Conservation (phyloP, 2,888 invertebrate genomes). For the Alloplasta piceator region DNA sequence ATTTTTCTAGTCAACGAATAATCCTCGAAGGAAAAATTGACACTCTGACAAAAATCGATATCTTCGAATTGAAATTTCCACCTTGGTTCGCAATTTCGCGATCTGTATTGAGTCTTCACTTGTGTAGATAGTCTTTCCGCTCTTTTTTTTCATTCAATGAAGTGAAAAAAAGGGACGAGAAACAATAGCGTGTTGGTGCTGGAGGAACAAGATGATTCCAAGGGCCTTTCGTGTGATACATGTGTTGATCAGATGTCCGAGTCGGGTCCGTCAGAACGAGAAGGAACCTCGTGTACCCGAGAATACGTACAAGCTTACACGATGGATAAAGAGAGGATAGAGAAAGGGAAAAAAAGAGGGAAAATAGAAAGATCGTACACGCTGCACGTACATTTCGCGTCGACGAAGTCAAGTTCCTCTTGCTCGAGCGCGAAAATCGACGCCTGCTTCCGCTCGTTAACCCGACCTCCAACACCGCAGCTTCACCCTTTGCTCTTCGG, state of each 20-base stretch:
- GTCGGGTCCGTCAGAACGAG: conserved; percentile 2
- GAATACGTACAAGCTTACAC: conserved; percentile 10
- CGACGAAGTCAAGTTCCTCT: conserved; percentile 44
- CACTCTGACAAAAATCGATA: too few relatives aligned
- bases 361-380: not conserved
- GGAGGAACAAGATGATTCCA: conserved; percentile 28
- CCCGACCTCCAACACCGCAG: conserved; percentile 48
- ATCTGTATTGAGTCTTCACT: not conserved
- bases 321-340: conserved; percentile 10
- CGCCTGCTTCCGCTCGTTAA: conserved; percentile 62
- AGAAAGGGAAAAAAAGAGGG: not conserved
- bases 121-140: too few relatives aligned
- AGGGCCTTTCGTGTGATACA: conserved; percentile 2
- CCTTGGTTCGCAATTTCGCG: not conserved
- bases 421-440: conserved; percentile 55
- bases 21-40: too few relatives aligned
- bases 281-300: not conserved
- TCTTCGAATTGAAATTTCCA: conserved; percentile 3
- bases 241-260: conserved; percentile 22
- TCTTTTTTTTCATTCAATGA: not conserved
- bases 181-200: not conserved
- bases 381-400: conserved; percentile 28
- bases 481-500: conserved; percentile 41
- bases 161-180: not conserved
- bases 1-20: too few relatives aligned